A percentile compares a stretch with the other conserved stretches of the same genome.
Conservation (phyloP, 2,113 vertebrate genomes). For the Plecturocebus donacophilus region DNA sequence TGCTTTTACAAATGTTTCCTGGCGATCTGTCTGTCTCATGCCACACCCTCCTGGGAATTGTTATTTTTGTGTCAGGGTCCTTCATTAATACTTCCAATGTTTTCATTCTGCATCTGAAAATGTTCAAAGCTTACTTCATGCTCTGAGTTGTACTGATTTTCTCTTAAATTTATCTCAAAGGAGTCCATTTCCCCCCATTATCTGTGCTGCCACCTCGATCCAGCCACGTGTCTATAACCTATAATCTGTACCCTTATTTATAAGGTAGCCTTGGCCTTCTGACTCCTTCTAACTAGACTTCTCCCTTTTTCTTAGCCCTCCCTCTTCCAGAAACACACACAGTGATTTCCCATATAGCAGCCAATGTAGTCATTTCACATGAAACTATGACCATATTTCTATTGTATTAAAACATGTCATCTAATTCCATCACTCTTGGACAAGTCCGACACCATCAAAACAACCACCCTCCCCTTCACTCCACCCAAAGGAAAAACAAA, state of each 20-base stretch:
- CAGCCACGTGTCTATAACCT: not conserved
- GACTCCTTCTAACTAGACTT: not conserved
- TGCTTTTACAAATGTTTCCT: not conserved
- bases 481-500: not conserved
- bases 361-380: not conserved
- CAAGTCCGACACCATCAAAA: not conserved
- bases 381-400: not conserved
- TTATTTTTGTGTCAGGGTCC: not conserved
- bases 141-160: not conserved
- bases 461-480: not conserved
- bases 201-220: fast-evolving
- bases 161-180: not conserved
- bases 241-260: not conserved
- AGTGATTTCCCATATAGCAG: not conserved
- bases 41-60: not conserved
- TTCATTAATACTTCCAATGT: not conserved
- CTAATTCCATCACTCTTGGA: not conserved
- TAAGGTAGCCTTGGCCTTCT: not conserved
- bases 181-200: not conserved
- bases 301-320: not conserved
- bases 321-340: not conserved
- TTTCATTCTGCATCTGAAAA: not conserved
- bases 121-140: not conserved
- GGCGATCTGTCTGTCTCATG: not conserved
- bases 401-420: not conserved